phyloP scores from a whole-genome alignment of 2,797 vertebrate species.

The Coregonus suidteri region DNA sequence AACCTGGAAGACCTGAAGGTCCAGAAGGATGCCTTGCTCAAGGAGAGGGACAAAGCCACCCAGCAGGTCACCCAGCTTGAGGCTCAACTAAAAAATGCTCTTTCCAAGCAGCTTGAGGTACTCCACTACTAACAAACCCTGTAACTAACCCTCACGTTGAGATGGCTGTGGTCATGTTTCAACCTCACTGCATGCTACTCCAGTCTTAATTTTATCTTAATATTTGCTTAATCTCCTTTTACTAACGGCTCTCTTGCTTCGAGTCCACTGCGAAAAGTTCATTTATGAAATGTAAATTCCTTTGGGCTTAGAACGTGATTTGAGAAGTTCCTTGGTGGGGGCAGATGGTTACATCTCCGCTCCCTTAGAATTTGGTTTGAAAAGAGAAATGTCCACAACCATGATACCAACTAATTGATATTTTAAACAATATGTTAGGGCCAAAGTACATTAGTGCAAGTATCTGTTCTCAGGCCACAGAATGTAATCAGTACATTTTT shows the following conservation, averaged over 20 bases:
- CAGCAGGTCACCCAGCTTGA: conserved; percentile 82
- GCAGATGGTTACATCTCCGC: conserved; percentile 48
- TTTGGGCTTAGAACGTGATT: conserved; percentile 59
- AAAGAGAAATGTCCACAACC: conserved; percentile 43
- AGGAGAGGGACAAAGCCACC: conserved; percentile 79
- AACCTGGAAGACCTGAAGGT: conserved; percentile 71
- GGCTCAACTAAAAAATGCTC: conserved; percentile 82
- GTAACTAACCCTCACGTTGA: conserved; percentile 63
- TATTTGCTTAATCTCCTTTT: conserved; percentile 59
- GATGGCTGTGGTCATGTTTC: conserved; percentile 63
- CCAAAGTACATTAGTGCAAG: neutral
- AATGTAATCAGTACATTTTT: conserved; percentile 32
- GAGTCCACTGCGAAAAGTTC: conserved; percentile 54
- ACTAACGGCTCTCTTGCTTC: conserved; percentile 56
- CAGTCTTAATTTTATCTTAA: conserved; percentile 25
- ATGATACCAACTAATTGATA: conserved; percentile 7
- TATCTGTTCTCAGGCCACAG: conserved; percentile 74
- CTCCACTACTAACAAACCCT: conserved; percentile 72
- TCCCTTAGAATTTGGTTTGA: conserved; percentile 25
- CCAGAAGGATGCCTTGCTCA: conserved; percentile 77
- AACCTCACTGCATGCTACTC: conserved; percentile 61
- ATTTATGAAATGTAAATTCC: conserved; percentile 44
- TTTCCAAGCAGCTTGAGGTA: conserved; percentile 87
- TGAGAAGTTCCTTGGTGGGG: conserved; percentile 26
- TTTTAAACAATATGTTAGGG: too few relatives aligned